phyloP scores from a whole-genome alignment of 2,888 invertebrate species.

The Hypomecis punctinalis region DNA sequence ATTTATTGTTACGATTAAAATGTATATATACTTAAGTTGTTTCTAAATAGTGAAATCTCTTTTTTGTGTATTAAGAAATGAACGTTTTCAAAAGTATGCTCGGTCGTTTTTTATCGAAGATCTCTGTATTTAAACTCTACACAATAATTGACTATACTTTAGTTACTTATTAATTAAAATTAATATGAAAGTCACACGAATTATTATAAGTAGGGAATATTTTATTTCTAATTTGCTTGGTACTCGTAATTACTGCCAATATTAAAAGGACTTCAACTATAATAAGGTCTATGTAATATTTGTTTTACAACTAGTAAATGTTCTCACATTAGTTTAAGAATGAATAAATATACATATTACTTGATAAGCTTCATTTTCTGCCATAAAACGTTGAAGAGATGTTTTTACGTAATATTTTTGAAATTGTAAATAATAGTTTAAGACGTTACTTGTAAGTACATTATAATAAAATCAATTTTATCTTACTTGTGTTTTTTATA shows the following conservation, averaged over 20 bases:
- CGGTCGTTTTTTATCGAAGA: not conserved
- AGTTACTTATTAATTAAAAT: not conserved
- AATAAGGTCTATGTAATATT: not conserved
- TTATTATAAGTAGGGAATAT: not conserved
- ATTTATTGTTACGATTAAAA: not conserved
- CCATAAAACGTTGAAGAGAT: constrained; percentile 20
- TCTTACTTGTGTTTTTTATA: constrained; percentile 14
- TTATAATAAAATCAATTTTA: constrained; percentile 35
- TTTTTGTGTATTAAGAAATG: not conserved
- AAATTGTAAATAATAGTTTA: constrained; percentile 31
- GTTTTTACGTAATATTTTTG: constrained; percentile 22
- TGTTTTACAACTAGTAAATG: constrained; percentile 6
- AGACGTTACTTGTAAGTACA: constrained; percentile 24
- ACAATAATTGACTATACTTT: not conserved
- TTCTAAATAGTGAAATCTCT: not conserved
- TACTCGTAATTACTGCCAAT: constrained; percentile 11
- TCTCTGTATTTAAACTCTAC: not conserved
- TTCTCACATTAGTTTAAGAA: constrained; percentile 13
- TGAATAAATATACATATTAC: constrained; percentile 1
- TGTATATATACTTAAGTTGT: not conserved
- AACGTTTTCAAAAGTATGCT: no score
- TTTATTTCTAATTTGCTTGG: constrained; percentile 10
- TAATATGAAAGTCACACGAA: not conserved
- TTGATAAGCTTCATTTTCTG: constrained; percentile 16
- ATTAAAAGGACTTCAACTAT: constrained; percentile 10